A percentile compares a stretch with the other conserved stretches of the same genome.
These are phyloP conservation scores for Lynx canadensis DNA, from an alignment of 2,113 vertebrate genomes.

Conservation along the genomic window DNA sequence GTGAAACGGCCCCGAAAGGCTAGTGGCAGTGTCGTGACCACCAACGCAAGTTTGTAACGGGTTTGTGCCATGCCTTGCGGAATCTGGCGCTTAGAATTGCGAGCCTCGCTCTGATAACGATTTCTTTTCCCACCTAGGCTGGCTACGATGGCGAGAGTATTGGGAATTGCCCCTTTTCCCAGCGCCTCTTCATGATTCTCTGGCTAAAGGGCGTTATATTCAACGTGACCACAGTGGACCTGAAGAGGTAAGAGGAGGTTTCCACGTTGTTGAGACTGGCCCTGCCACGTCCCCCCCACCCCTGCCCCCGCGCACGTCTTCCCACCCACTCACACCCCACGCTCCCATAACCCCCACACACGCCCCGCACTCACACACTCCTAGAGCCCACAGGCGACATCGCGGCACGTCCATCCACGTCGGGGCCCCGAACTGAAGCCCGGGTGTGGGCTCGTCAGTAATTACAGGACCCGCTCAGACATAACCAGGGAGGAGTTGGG, in stretches of 20 bases:
- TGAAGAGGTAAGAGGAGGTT: constrained; percentile 90
- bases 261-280: neutral
- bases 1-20: neutral
- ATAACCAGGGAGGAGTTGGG: too few species aligned
- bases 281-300: too few species aligned
- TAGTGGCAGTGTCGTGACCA: rapidly evolving
- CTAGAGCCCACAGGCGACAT: rapidly evolving
- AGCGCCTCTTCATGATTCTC: constrained; percentile 98
- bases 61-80: rapidly evolving
- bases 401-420: rapidly evolving
- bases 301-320: too few species aligned
- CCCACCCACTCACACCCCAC: neutral
- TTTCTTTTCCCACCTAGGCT: constrained; percentile 85
- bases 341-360: neutral
- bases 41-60: too few species aligned
- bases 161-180: constrained; percentile 97
- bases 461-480: rapidly evolving
- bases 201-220: constrained; percentile 98
- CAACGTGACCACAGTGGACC: constrained; percentile 96
- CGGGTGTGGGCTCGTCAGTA: rapidly evolving
- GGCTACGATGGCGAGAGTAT: constrained; percentile 96
- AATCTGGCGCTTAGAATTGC: neutral
- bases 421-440: neutral
- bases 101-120: neutral
- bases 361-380: neutral